phyloP scores from a whole-genome alignment of 2,797 vertebrate genomes.

The Echiichthys vipera region DNA sequence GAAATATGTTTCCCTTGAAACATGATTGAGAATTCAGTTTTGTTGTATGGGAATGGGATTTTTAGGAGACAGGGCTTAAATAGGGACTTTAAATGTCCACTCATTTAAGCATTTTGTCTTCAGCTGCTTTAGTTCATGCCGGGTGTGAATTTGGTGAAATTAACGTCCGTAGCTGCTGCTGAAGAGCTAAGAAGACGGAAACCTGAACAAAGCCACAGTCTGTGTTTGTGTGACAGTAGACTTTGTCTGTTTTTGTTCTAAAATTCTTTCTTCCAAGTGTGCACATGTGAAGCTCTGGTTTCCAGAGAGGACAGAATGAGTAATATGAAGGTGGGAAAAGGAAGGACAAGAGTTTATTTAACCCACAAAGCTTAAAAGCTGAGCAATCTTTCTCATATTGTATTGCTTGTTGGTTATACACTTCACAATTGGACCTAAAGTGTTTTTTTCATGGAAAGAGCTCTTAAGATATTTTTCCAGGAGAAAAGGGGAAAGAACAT shows the following conservation, averaged over 20 bases:
- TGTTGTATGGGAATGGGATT: too few species aligned
- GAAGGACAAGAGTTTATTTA: background rate
- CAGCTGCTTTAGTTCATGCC: background rate
- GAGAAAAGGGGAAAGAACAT: constrained; percentile 14
- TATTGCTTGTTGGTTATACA: background rate
- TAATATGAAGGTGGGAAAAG: background rate
- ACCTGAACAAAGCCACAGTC: constrained; percentile 16
- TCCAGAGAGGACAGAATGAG: constrained; percentile 9
- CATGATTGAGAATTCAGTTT: too few species aligned
- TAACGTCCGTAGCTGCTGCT: background rate
- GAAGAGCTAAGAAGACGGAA: background rate
- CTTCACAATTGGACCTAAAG: background rate
- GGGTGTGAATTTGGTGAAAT: constrained; percentile 2
- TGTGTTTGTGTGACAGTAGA: constrained; percentile 30
- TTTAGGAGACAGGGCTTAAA: background rate
- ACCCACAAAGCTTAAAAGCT: background rate
- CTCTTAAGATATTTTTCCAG: background rate
- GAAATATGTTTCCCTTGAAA: too few species aligned
- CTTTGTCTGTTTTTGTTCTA: constrained; percentile 1
- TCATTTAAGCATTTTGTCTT: background rate
- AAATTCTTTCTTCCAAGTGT: constrained; percentile 13
- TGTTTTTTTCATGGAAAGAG: background rate
- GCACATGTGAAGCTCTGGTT: constrained; percentile 8
- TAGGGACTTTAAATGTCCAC: background rate
- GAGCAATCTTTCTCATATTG: background rate